Evolutionary conservation across 2,888 invertebrate genomes (phyloP), one percentile per base, ranked within the genome.

Genomic region (Copidosoma aretas): DNA sequence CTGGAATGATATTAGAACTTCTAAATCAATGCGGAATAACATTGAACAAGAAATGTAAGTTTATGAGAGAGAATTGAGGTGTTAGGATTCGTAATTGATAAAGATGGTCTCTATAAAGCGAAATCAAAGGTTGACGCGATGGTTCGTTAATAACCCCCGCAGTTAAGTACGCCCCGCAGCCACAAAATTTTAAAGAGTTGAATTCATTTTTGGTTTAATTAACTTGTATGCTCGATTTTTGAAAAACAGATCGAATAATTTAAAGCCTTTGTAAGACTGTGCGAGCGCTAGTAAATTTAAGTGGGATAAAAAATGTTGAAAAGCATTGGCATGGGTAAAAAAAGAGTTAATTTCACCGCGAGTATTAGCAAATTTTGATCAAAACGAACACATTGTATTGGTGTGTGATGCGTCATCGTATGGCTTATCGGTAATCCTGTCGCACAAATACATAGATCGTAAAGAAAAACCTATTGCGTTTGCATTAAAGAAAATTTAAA

Each of bases 21-120:
- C 67, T 78, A 67, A 17, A 64, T 39, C 68, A 75, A 12, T 71
- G 67, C 59, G 74, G 73, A 14, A 73, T 71, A 41, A 65, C 68
- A 24, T 57, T 77, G n/a, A 71, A 71, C 19, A 59, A 21, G 14
- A 79, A 79, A 67, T 77, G 75, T 65, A 43, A 71, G 43, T 75
- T 79, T 68, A 53, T 76, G 22, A 19, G 75, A 53, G 56, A 68
- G 59, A 17, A 61, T 78, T 10, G 70, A 73, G 41, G 76, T 76
- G 49, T 72, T 78, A 49, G 77, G 77, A 8, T 75, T 75, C 56
- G 49, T 66, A 12, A 73, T 77, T 5, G 72, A 75, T 60, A 72
- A 68, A 56, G 53, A 75, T n/a, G 76, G 78, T n/a, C 71, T 78
- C 19, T 70, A 73, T 14, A 75, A 73, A 25, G 67, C 57, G 19